phyloP scores from a whole-genome alignment of 2,113 vertebrate genomes.

The Emydura subglobosa region DNA sequence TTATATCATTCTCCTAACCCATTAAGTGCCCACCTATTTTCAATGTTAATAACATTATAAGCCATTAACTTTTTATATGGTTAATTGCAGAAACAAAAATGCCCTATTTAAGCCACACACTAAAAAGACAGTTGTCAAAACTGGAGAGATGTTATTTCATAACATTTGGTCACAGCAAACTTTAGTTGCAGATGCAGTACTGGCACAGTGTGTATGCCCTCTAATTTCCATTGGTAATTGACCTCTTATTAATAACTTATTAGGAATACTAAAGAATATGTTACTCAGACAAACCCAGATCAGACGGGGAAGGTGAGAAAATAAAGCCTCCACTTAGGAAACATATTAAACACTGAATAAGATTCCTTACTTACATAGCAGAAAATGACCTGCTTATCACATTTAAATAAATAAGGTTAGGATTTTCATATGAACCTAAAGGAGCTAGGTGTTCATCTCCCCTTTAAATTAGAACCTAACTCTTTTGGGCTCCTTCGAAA shows the following conservation, averaged over 20 bases:
- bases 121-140: neutral
- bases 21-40: neutral
- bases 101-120: neutral
- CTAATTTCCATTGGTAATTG: neutral
- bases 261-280: neutral
- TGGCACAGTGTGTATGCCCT: neutral
- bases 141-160: neutral
- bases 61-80: neutral
- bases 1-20: neutral
- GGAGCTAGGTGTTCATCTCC: neutral
- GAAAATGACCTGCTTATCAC: neutral
- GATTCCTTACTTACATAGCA: neutral
- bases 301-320: neutral
- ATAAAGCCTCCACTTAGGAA: neutral
- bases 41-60: neutral
- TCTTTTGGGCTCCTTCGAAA: neutral
- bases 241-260: neutral
- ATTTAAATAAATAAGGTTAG: conserved; percentile 1
- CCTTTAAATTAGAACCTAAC: neutral
- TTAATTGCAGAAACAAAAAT: neutral
- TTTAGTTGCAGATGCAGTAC: neutral
- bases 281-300: neutral
- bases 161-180: neutral
- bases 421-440: neutral
- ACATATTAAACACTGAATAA: neutral